phyloP scores from a whole-genome alignment of 2,113 vertebrate genomes.

The Brachypteracias leptosomus region DNA sequence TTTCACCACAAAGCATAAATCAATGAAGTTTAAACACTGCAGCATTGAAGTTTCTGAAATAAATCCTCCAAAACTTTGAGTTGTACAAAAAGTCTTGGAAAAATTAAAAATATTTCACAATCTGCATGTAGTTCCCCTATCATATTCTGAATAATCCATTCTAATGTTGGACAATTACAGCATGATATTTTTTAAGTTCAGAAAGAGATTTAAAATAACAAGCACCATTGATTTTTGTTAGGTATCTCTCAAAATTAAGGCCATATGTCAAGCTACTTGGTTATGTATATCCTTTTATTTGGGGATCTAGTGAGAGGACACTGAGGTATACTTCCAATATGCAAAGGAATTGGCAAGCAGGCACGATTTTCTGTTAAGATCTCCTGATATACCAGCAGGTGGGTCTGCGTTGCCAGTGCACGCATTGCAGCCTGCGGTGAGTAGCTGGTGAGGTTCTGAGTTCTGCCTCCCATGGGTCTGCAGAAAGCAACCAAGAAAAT shows the following conservation, averaged over 20 bases:
- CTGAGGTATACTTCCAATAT: not conserved
- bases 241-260: not conserved
- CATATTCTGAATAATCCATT: not conserved
- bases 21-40: not conserved
- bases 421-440: not conserved
- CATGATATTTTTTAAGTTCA: not conserved
- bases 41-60: not conserved
- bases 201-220: not conserved
- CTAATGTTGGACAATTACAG: not conserved
- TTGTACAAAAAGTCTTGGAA: not conserved
- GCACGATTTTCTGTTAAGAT: not conserved
- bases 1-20: not conserved
- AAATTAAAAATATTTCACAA: not conserved
- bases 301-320: not conserved
- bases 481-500: not conserved
- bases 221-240: not conserved
- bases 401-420: fast-evolving
- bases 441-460: not conserved
- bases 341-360: not conserved
- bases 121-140: not conserved
- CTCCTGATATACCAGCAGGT: not conserved
- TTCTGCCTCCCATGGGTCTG: not conserved
- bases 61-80: not conserved
- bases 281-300: not conserved
- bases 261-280: not conserved